Conservation (phyloP, 1,140 invertebrate species). For the Helicoverpa armigera region DNA sequence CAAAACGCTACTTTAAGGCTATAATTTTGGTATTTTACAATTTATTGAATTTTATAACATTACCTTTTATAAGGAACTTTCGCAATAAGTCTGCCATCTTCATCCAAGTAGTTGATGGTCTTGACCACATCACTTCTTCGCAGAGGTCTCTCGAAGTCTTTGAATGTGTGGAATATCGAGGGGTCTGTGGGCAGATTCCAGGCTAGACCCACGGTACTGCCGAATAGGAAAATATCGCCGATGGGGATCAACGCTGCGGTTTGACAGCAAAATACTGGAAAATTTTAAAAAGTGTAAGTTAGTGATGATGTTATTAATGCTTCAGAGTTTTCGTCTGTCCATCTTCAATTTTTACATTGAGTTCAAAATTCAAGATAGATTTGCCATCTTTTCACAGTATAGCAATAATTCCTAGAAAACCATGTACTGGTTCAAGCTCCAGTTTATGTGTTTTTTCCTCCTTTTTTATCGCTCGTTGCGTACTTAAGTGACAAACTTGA, state of each 20-base stretch:
- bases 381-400: too few relatives aligned
- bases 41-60: too few relatives aligned
- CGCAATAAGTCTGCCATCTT: slow-evolving; percentile 68
- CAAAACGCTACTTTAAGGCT: too few relatives aligned
- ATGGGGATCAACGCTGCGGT: slow-evolving; percentile 87
- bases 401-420: too few relatives aligned
- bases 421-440: too few relatives aligned
- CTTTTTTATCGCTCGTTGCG: too few relatives aligned
- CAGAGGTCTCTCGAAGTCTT: slow-evolving; percentile 68
- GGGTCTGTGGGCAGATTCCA: slow-evolving; percentile 90
- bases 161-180: slow-evolving; percentile 72
- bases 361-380: too few relatives aligned
- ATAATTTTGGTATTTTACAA: too few relatives aligned
- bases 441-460: too few relatives aligned
- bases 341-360: too few relatives aligned
- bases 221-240: slow-evolving; percentile 89
- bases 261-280: slow-evolving; percentile 89
- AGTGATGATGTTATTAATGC: background rate
- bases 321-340: too few relatives aligned
- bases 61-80: slow-evolving; percentile 76
- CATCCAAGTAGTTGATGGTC: slow-evolving; percentile 72
- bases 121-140: slow-evolving; percentile 69
- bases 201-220: slow-evolving; percentile 90
- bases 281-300: slow-evolving; percentile 26
- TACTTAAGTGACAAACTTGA: background rate